Conservation (phyloP, 2,888 invertebrate genomes). For the Leptopilina syphax region DNA sequence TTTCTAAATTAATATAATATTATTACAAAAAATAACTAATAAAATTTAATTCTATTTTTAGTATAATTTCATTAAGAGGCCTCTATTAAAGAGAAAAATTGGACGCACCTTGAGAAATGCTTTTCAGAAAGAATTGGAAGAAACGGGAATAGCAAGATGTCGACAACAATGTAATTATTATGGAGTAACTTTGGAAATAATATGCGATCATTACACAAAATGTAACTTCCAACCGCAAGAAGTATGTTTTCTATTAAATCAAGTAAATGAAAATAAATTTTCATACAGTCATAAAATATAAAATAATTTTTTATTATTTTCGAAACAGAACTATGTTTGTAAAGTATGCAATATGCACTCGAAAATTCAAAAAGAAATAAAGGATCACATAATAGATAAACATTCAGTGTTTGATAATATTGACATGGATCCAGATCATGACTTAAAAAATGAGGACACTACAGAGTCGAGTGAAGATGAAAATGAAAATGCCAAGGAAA, state of each 20-base stretch:
- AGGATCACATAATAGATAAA: conserved; percentile 63
- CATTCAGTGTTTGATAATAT: conserved; percentile 60
- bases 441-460: conserved; percentile 40
- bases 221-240: conserved; percentile 66
- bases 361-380: conserved; percentile 60
- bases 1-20: neutral
- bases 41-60: conserved; percentile 13
- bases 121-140: conserved; percentile 66
- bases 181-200: conserved; percentile 60
- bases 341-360: conserved; percentile 68
- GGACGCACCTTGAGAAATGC: conserved; percentile 60
- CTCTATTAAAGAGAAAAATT: conserved; percentile 58
- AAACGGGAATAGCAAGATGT: conserved; percentile 62
- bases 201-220: conserved; percentile 66
- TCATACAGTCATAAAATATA: too few species aligned
- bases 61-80: conserved; percentile 53
- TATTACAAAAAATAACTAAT: neutral
- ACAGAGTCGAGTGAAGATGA: conserved; percentile 54
- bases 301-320: neutral
- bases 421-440: conserved; percentile 54
- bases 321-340: conserved; percentile 66
- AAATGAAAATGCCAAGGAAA: conserved; percentile 33
- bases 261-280: too few species aligned
- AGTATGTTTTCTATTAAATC: conserved; percentile 51
- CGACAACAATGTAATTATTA: conserved; percentile 68